Percentiles rank a stretch among this genome's conserved stretches.
phyloP scores from a whole-genome alignment of 2,113 vertebrate genomes.

The Lontra canadensis region DNA sequence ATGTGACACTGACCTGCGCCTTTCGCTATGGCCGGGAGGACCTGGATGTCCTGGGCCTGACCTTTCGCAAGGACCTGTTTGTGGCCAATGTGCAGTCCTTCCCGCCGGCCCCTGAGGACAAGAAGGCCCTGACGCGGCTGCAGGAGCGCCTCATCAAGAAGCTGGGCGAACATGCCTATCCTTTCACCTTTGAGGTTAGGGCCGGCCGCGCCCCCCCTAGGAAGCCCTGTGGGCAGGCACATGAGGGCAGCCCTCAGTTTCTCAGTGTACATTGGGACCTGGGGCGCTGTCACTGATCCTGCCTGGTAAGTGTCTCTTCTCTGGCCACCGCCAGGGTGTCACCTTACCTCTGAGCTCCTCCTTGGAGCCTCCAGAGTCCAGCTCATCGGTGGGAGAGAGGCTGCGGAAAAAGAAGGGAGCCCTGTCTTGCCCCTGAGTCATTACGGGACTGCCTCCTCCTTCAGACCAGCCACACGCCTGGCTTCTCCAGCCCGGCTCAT shows the following conservation, averaged over 20 bases:
- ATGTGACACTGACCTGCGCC: slow-evolving; percentile 95
- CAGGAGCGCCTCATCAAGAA: slow-evolving; percentile 98
- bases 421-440: neutral
- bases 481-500: neutral
- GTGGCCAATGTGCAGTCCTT: slow-evolving; percentile 94
- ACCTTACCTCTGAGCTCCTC: neutral
- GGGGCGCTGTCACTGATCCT: neutral
- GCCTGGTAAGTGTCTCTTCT: neutral
- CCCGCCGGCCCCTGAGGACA: slow-evolving; percentile 89
- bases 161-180: slow-evolving; percentile 95
- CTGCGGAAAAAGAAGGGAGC: neutral
- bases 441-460: neutral
- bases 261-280: neutral
- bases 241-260: neutral
- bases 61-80: slow-evolving; percentile 96
- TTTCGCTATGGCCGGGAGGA: slow-evolving; percentile 98
- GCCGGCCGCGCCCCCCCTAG: neutral
- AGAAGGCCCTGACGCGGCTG: slow-evolving; percentile 91
- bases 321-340: neutral
- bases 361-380: neutral
- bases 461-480: neutral
- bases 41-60: slow-evolving; percentile 95
- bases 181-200: slow-evolving; percentile 94
- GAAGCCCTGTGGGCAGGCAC: neutral
- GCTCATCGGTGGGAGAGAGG: neutral